phyloP scores from a whole-genome alignment of 2,113 vertebrate species.

The Pseudorhombus dupliciocellatus region DNA sequence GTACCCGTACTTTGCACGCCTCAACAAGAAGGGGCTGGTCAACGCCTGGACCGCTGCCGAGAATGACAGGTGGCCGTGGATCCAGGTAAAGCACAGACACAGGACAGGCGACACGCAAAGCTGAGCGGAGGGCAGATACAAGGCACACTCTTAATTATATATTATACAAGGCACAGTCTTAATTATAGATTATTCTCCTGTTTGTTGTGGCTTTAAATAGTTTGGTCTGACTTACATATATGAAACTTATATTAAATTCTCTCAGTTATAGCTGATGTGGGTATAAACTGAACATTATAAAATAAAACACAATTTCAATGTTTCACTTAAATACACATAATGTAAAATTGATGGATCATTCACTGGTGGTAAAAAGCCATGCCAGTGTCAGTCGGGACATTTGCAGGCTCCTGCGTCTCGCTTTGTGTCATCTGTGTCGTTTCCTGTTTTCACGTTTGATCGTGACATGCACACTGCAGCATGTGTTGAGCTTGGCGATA shows the following conservation, averaged over 20 bases:
- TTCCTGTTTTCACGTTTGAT: not conserved
- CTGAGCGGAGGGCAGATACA: not conserved
- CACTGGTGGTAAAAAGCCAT: constrained; percentile 32
- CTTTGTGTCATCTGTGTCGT: constrained; percentile 13
- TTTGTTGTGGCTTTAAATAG: constrained; percentile 4
- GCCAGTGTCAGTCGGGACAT: constrained; percentile 14
- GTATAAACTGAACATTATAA: constrained; percentile 2
- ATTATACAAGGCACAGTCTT: constrained; percentile 3
- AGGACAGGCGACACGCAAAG: constrained; percentile 11
- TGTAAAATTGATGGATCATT: constrained; percentile 42
- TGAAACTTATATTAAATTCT: no score
- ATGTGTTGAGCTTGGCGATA: not conserved
- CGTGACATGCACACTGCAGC: not conserved
- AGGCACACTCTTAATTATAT: constrained; percentile 13
- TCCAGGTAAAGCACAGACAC: constrained; percentile 90
- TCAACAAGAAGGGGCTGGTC: constrained; percentile 98
- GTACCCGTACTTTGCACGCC: constrained; percentile 97
- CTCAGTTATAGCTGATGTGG: not conserved
- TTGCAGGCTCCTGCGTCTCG: not conserved
- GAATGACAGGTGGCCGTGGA: constrained; percentile 99
- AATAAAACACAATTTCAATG: not conserved
- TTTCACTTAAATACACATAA: constrained; percentile 36
- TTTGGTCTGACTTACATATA: not conserved
- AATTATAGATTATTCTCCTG: constrained; percentile 7
- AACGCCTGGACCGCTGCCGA: constrained; percentile 99